A percentile compares a stretch with the other conserved stretches of the same genome.
phyloP scores from a whole-genome alignment of 1,140 invertebrate genomes.

The Aphaenogaster floridana region DNA sequence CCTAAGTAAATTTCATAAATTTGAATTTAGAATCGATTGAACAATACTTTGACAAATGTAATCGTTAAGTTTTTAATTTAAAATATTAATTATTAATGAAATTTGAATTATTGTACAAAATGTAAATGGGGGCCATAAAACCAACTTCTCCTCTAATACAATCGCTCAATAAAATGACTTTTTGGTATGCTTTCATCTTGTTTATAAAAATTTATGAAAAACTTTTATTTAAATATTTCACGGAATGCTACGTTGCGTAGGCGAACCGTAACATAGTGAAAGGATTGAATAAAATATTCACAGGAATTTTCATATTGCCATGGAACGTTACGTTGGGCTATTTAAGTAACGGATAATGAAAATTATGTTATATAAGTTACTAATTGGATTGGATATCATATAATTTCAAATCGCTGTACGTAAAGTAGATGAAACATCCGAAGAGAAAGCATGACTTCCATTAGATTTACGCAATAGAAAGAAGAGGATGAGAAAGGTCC shows the following conservation, averaged over 20 bases:
- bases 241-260: neutral
- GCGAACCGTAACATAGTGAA: slow-evolving; percentile 19
- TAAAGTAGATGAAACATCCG: neutral
- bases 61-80: too few relatives aligned
- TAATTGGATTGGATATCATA: slow-evolving; percentile 8
- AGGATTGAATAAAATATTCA: slow-evolving; percentile 37
- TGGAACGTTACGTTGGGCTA: neutral
- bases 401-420: neutral
- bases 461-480: neutral
- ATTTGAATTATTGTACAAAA: too few relatives aligned
- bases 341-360: neutral
- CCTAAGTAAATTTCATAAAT: too few relatives aligned
- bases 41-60: too few relatives aligned
- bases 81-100: too few relatives aligned
- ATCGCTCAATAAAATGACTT: neutral
- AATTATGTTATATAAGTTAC: slow-evolving; percentile 13
- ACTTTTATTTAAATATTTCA: neutral
- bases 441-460: slow-evolving; percentile 8
- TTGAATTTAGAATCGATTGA: too few relatives aligned
- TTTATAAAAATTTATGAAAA: neutral
- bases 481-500: slow-evolving; percentile 44
- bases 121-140: too few relatives aligned
- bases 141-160: neutral
- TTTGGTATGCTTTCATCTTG: neutral
- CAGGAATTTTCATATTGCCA: neutral